Evolutionary conservation across 2,888 invertebrate species (phyloP).

Genomic region (Coenonympha glycerion): DNA sequence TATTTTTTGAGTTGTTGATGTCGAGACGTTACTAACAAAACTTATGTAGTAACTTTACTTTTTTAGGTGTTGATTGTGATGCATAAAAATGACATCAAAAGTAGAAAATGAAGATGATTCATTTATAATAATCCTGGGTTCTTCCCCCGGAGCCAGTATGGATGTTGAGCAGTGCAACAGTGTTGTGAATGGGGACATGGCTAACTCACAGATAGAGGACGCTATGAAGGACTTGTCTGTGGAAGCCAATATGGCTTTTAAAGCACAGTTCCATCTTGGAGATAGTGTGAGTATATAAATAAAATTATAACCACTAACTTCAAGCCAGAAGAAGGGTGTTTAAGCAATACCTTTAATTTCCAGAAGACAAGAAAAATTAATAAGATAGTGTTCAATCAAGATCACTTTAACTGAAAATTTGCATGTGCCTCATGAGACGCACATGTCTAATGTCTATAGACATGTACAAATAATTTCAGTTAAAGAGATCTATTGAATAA

Average conservation of each 20-base stretch:
- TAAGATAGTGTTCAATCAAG: no score
- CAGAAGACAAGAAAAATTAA: no score
- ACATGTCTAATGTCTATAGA: no score
- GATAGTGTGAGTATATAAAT: slow-evolving; percentile 52
- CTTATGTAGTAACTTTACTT: no score
- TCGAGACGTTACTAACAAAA: no score
- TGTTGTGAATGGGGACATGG: slow-evolving; percentile 36
- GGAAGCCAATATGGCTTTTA: slow-evolving; percentile 60
- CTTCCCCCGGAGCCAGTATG: slow-evolving; percentile 60
- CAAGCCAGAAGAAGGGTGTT: background rate
- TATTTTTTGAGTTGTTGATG: no score
- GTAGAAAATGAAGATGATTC: slow-evolving; percentile 62
- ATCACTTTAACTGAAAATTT: no score
- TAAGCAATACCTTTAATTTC: background rate
- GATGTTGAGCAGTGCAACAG: slow-evolving; percentile 51
- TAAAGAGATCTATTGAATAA: no score
- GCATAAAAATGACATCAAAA: slow-evolving; percentile 44
- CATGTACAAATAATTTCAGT: no score
- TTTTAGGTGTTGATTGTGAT: slow-evolving; percentile 25
- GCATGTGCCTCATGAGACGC: no score
- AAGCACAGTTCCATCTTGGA: slow-evolving; percentile 59
- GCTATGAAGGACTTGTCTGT: slow-evolving; percentile 57
- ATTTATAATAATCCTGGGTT: slow-evolving; percentile 60
- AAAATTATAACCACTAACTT: background rate
- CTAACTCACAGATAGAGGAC: slow-evolving; percentile 54